Conservation (phyloP, 1,140 invertebrate genomes). For the Conus betulinus region DNA sequence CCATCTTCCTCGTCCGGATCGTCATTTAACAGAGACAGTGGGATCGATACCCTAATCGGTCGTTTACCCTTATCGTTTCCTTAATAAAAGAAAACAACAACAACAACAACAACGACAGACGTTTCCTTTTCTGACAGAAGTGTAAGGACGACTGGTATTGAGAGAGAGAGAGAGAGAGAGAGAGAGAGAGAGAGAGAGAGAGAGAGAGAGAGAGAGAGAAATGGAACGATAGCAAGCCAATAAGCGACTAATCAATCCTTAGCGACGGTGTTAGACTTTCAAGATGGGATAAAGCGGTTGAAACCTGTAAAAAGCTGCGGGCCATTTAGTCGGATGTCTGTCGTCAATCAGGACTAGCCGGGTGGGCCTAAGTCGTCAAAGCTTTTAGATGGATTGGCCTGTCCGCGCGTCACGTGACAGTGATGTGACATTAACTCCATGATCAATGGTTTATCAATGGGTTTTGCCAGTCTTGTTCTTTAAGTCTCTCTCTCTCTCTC, state of each 20-base stretch:
- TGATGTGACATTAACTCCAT: not conserved
- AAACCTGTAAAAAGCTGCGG: no score
- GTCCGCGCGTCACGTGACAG: not conserved
- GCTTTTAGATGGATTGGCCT: not conserved
- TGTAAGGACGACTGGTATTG: no score
- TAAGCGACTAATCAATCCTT: not conserved
- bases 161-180: not conserved
- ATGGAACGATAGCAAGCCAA: not conserved
- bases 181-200: not conserved
- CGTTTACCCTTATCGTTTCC: no score
- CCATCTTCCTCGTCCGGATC: no score
- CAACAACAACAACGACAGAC: not conserved
- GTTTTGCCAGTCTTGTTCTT: no score
- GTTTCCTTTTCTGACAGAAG: no score
- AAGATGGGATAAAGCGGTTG: no score
- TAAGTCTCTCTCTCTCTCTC: not conserved
- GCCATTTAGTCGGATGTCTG: not conserved
- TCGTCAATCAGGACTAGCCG: no score
- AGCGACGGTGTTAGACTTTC: not conserved
- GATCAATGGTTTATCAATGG: not conserved
- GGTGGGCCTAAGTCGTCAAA: not conserved
- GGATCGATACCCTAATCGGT: no score
- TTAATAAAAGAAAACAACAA: not conserved
- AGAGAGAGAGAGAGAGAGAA: not conserved
- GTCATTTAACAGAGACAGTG: no score